phyloP scores from a whole-genome alignment of 2,888 invertebrate genomes.

The Lepidonotus clava region DNA sequence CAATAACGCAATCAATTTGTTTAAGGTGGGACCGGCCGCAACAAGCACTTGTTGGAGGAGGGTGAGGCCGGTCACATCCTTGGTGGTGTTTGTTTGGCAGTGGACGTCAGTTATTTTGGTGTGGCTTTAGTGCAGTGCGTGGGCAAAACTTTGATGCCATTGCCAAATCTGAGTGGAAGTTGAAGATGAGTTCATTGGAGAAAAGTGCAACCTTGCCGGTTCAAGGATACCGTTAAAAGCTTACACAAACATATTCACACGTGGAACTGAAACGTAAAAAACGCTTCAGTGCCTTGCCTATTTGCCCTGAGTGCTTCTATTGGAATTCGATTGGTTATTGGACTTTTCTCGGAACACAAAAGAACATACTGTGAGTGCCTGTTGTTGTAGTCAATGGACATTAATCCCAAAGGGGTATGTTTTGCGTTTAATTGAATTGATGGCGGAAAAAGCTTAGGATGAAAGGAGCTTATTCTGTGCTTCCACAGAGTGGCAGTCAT shows the following conservation, averaged over 20 bases:
- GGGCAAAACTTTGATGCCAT: not conserved
- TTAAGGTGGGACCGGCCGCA: not conserved
- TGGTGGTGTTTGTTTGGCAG: not conserved
- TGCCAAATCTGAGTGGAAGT: slow-evolving; percentile 30
- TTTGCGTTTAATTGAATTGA: slow-evolving; percentile 42
- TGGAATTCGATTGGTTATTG: too few relatives aligned
- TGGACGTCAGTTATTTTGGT: not conserved
- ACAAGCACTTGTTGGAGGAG: not conserved
- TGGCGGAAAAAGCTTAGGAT: not conserved
- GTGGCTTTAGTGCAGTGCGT: not conserved
- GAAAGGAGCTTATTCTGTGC: slow-evolving; percentile 16
- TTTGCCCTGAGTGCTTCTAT: too few relatives aligned
- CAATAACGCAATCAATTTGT: slow-evolving; percentile 42
- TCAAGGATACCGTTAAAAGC: not conserved
- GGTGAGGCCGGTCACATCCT: not conserved
- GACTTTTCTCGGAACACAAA: too few relatives aligned
- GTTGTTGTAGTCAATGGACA: too few relatives aligned
- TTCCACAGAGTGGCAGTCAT: not conserved
- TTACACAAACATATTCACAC: too few relatives aligned
- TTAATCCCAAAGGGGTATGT: not conserved
- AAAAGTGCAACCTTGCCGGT: slow-evolving; percentile 10
- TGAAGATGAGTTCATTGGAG: slow-evolving; percentile 51
- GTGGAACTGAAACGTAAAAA: too few relatives aligned
- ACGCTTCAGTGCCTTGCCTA: too few relatives aligned
- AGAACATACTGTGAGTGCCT: too few relatives aligned